Base-by-base conservation (phyloP, 2,888 invertebrate genomes). In the Eurytoma californica region DNA sequence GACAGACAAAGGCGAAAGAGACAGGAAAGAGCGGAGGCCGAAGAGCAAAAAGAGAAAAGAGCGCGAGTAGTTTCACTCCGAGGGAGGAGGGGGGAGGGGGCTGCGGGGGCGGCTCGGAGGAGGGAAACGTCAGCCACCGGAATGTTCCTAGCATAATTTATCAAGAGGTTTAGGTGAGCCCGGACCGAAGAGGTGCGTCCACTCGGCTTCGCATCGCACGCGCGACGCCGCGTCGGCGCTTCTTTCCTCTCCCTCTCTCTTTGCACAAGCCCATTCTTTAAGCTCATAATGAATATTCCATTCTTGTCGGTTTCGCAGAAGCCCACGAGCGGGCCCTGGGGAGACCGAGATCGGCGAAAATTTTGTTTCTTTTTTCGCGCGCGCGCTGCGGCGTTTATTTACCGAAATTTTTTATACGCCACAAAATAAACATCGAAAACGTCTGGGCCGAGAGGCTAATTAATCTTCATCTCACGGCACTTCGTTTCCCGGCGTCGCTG, bases 71-170 rank as follows among this genome's bases (percentile, higher is more conserved):
- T 67, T 74, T 74, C 16, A 74, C 67, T 74, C 30, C 47, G 20
- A n/a, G 49, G 61, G 18, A n/a, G 28, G 60, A 68, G 53, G 70
- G 66, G 60, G 39, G 60, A 30, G 53, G 61, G 63, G 63, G 63
- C 77, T 75, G 81, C 47, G 63, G 83, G 75, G 81, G 82, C 18
- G 77, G 28, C 61, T 16, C 18, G 18, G 57, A 39, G 63, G 55
- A 63, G 53, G 75, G 51, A 69, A 80, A 77, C 74, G 77, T 73
- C 81, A 81, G 81, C 82, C 80, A 77, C 72, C 81, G 82, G 80
- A 83, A 84, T 82, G 83, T 81, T 83, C 82, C 79, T 80, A 81
- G 83, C 83, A 84, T 83, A 84, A 84, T 84, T 84, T 83, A 84
- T 84, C 83, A 83, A 82, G 81, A 80, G 81, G 80, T 80, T 82